Base-by-base conservation (phyloP, 1,140 invertebrate species). In the Hylaeus volcanicus region DNA sequence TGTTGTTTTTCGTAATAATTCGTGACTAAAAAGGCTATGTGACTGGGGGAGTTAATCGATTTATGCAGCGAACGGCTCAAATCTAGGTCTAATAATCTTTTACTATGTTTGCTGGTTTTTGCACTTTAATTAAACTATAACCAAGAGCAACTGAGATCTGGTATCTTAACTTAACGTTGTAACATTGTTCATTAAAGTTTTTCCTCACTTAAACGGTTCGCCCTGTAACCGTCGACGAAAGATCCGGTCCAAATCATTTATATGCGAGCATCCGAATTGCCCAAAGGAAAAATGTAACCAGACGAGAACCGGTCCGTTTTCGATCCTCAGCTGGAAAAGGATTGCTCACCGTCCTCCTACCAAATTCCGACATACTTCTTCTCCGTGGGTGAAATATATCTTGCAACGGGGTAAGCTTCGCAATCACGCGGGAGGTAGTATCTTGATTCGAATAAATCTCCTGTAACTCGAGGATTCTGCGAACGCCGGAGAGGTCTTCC, bases 361-460 rank as follows among this genome's bases (percentile, higher is more conserved):
- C 68, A 74, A 79, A 85, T 81, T 85, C 85, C 65, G 63, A 70
- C 86, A 66, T 87, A 78, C 71, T 87, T 85, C 74, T 88, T 80
- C 85, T 75, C 84, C 79, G 75, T 79, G 83, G 71, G 81, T 88
- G 80, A 84, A 86, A 90, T 89, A 89, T 80, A 84, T 87, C 83
- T 87, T 80, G 55, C 51, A 60, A 68, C 65, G 75, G 26, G 86
- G 60, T 80, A 66, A 74, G 74, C 71, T 82, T 79, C 71, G 86
- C 84, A 89, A 90, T 88, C 88, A 84, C 85, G 64, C 83, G 43
- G 83, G 66, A 84, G 77, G 48, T 55, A 65, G 81, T 89, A 88
- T 89, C 87, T 87, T 83, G 88, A 89, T 90, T 86, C 84, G 86
- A 85, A 88, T 90, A 90, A 90, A 89, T 90, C 87, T 88, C 82